phyloP scores from a whole-genome alignment of 2,888 invertebrate genomes.

The Beris chalybata region DNA sequence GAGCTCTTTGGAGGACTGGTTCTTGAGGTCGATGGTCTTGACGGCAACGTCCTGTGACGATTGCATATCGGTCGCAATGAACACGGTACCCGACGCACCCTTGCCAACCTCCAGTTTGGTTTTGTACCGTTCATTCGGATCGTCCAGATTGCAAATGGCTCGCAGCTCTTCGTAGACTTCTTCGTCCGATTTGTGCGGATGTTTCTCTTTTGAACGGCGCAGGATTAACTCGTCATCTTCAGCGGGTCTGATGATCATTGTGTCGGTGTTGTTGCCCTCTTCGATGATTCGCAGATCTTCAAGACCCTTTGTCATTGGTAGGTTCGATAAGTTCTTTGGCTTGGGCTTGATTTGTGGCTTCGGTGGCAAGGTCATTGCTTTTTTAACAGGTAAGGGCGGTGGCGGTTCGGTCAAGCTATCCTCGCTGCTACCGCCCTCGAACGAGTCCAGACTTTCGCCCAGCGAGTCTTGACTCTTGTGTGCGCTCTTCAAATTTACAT shows the following conservation, averaged over 20 bases:
- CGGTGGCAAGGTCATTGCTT: conserved; percentile 54
- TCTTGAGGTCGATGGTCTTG: conserved; percentile 92
- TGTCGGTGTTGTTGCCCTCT: conserved; percentile 50
- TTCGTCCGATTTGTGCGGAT: conserved; percentile 52
- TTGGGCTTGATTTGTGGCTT: conserved; percentile 63
- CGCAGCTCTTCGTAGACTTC: conserved; percentile 73
- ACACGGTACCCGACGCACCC: conserved; percentile 91
- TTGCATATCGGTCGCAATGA: conserved; percentile 79
- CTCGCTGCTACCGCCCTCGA: conserved; percentile 51
- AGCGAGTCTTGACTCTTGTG: conserved; percentile 67
- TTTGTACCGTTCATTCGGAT: conserved; percentile 80
- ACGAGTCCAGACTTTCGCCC: conserved; percentile 57
- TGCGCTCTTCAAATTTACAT: conserved; percentile 71
- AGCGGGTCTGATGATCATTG: conserved; percentile 49
- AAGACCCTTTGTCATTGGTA: conserved; percentile 53
- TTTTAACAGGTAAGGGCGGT: conserved; percentile 56
- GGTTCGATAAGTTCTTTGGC: conserved; percentile 49
- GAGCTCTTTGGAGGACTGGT: conserved; percentile 94
- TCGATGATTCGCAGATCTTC: conserved; percentile 53
- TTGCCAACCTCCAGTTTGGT: conserved; percentile 84
- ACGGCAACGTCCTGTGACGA: conserved; percentile 83
- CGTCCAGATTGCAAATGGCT: conserved; percentile 76
- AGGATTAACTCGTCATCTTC: conserved; percentile 51
- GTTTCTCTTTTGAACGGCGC: conserved; percentile 53
- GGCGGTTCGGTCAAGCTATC: conserved; percentile 44